Percentiles rank a stretch among this genome's conserved stretches.
These are phyloP conservation scores for Actinemys pallida DNA, from an alignment of 2,113 vertebrate species.

Conservation along the genomic window DNA sequence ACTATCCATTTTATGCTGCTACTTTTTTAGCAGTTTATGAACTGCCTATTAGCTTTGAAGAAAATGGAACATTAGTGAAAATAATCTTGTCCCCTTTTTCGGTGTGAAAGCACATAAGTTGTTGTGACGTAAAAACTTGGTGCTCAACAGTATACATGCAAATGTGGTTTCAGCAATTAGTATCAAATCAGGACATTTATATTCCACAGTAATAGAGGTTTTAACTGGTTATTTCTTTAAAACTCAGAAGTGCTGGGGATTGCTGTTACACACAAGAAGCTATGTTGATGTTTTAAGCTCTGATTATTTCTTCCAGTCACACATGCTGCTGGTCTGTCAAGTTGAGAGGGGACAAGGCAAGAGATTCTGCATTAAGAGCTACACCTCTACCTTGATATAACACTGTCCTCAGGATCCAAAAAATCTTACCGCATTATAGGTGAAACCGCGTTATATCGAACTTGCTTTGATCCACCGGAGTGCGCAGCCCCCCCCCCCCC, in stretches of 20 bases:
- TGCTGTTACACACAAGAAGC: neutral
- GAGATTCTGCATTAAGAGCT: neutral
- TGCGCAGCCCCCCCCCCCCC: too few species aligned
- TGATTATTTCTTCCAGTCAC: neutral
- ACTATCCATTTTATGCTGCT: neutral
- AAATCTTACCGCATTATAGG: too few species aligned
- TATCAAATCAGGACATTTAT: neutral
- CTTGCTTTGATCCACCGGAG: too few species aligned
- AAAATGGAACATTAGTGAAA: neutral
- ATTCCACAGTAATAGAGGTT: neutral
- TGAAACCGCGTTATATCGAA: too few species aligned
- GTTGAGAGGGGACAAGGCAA: neutral
- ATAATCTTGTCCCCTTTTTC: neutral
- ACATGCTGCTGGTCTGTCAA: neutral
- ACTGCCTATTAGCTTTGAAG: neutral
- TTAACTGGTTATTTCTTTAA: neutral
- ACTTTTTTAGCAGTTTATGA: constrained; percentile 5
- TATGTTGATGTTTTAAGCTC: neutral
- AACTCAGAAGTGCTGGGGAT: neutral
- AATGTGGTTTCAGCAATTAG: neutral
- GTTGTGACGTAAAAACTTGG: neutral
- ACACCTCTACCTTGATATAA: too few species aligned
- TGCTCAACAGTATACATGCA: neutral
- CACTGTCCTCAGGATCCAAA: too few species aligned
- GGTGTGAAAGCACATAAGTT: neutral